These are phyloP conservation scores for Guaruba guarouba DNA, from an alignment of 2,113 vertebrate species.

Conservation along the genomic window DNA sequence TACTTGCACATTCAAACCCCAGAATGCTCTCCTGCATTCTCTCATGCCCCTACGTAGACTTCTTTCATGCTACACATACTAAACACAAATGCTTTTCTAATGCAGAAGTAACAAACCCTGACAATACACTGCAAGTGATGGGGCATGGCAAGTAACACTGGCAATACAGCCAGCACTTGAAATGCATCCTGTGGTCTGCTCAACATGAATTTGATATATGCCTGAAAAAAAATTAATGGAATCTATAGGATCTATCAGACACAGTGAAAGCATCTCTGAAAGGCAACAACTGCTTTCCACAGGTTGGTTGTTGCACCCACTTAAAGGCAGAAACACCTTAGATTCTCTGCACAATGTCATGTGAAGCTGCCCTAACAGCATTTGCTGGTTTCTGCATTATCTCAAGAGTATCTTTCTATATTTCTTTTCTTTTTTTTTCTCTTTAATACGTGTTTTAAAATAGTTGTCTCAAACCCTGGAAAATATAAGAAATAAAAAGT, in stretches of 20 bases:
- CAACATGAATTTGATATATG: background rate
- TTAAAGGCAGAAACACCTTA: background rate
- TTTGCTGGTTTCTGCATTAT: background rate
- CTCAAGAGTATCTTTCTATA: background rate
- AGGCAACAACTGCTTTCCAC: background rate
- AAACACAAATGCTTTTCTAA: background rate
- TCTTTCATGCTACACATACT: background rate
- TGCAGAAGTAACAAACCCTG: background rate
- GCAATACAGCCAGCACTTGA: background rate
- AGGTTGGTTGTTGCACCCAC: background rate
- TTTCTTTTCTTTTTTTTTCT: background rate
- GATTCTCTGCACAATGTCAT: background rate
- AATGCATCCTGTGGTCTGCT: background rate
- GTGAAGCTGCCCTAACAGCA: background rate
- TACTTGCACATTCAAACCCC: background rate
- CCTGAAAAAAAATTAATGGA: background rate
- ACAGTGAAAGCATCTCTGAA: background rate
- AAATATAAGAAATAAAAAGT: background rate
- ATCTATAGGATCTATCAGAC: background rate
- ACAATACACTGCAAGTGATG: background rate
- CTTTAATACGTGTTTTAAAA: background rate
- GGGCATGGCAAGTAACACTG: background rate
- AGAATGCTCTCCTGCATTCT: background rate
- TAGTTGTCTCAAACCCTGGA: background rate
- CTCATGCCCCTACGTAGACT: background rate